Percentiles rank a stretch among this genome's conserved stretches.
Evolutionary conservation across 2,888 invertebrate genomes (phyloP).

Genomic region (Epicampocera succincta): DNA sequence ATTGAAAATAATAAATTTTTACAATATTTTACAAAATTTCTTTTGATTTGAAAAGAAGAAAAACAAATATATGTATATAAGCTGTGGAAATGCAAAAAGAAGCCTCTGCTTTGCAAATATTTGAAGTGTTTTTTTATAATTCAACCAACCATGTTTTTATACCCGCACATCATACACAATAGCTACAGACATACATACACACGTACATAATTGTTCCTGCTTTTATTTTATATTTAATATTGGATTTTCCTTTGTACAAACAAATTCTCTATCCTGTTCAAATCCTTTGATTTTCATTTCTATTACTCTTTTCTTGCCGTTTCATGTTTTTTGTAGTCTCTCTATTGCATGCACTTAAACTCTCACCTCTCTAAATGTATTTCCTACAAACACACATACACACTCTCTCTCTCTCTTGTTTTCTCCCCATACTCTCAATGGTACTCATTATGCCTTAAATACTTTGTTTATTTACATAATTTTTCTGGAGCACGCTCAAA

Average conservation of each 20-base stretch:
- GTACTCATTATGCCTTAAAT: not conserved
- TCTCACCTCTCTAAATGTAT: not conserved
- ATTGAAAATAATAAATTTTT: too few relatives aligned
- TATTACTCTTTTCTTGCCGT: not conserved
- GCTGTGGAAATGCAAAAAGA: too few relatives aligned
- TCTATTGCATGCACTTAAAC: not conserved
- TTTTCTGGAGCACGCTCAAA: slow-evolving; percentile 46
- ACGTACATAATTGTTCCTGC: not conserved
- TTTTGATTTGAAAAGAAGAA: too few relatives aligned
- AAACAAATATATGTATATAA: too few relatives aligned
- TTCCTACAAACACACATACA: too few relatives aligned
- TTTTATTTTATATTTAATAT: slow-evolving; percentile 2
- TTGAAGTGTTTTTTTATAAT: slow-evolving; percentile 19
- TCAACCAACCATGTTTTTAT: not conserved
- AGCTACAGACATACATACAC: too few relatives aligned
- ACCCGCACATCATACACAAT: not conserved
- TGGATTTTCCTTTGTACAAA: slow-evolving; percentile 16
- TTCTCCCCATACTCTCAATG: not conserved
- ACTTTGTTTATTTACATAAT: slow-evolving; percentile 63
- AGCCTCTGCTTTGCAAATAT: not conserved
- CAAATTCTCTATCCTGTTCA: slow-evolving; percentile 34
- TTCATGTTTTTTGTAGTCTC: not conserved
- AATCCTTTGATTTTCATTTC: slow-evolving; percentile 33
- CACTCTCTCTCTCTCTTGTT: slow-evolving; percentile 3
- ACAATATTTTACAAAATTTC: too few relatives aligned